Base-by-base conservation (phyloP, 1,140 invertebrate genomes). In the Pseudomyrmex flavicornis region DNA sequence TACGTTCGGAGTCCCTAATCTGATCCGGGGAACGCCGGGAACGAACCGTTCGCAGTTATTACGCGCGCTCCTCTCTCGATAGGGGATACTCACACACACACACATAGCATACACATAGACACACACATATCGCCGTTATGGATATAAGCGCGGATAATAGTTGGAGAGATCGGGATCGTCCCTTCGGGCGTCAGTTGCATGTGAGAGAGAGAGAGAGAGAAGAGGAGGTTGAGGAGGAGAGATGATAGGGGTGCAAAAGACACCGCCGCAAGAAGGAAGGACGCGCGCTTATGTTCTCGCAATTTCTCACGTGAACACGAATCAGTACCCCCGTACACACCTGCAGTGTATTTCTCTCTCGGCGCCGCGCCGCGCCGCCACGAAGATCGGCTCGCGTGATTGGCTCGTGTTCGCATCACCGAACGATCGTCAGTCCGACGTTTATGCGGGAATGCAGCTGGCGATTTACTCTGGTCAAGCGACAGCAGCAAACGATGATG, bases 21-120 rank as follows among this genome's bases (percentile, higher is more conserved):
- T 88, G 87, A 88, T 88, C 86, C 44, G 63, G 65, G 61, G 63
- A 84, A 72, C 20, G 80, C 72, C 80, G 17, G 65, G 82, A 86
- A 88, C 72, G 86, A 88, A 85, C 83, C 85, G 75, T 88, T 85
- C 83, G 86, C 87, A 84, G 86, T 88, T 88, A 88, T 88, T 88
- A 88, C 87, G 83, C 83, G 83, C 72, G 59, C 86, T 73, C 85
- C 83, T 59, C 65, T 52, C 58, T 65, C 87, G 87, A 88, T 82
- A 73, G 86, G 74, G 56, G 61, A 54, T 76, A 73, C 9, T 52
- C 59, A 35, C 62, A 9, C 26, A 20, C 54, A 69, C 58, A 44
- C 54, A 35, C 65, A 73, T 35, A 20, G 62, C 58, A 44, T 48
- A 35, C 65, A 73, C 58, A 20, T n/a, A 50, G 35, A 70, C 65